phyloP scores from a whole-genome alignment of 2,888 invertebrate genomes.

The Eulithis testata region DNA sequence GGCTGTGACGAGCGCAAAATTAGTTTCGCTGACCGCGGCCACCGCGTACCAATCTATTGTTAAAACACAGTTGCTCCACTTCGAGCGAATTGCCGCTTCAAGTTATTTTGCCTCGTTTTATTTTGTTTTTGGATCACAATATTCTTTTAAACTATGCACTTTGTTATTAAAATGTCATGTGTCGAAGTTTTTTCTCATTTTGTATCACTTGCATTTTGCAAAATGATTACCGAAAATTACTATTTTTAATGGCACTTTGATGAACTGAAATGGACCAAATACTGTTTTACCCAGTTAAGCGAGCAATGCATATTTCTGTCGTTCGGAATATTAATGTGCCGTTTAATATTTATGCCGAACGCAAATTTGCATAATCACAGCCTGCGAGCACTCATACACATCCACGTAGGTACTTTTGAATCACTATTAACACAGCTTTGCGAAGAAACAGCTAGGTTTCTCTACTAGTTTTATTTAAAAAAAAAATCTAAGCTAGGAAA shows the following conservation, averaged over 20 bases:
- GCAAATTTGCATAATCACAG: constrained; percentile 83
- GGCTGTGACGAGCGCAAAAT: constrained; percentile 73
- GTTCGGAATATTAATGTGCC: constrained; percentile 81
- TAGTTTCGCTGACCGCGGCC: constrained; percentile 69
- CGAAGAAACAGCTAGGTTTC: not conserved
- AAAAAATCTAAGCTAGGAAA: no score
- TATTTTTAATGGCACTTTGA: constrained; percentile 51
- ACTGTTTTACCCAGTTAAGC: constrained; percentile 69
- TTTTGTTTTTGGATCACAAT: not conserved
- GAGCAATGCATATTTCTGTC: constrained; percentile 80
- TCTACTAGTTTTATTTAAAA: not conserved
- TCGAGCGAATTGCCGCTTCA: not conserved
- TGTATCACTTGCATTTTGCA: not conserved
- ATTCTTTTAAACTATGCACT: no score
- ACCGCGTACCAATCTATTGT: constrained; percentile 63
- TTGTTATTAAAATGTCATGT: no score
- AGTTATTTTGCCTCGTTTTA: not conserved
- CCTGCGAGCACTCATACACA: constrained; percentile 70
- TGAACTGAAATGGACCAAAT: constrained; percentile 58
- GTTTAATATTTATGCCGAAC: constrained; percentile 83
- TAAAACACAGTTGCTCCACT: constrained; percentile 40
- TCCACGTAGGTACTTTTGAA: constrained; percentile 58
- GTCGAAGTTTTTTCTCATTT: not conserved
- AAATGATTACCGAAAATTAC: not conserved
- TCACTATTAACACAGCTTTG: constrained; percentile 54